Conservation (phyloP, 2,113 vertebrate species). For the Zapus hudsonius region DNA sequence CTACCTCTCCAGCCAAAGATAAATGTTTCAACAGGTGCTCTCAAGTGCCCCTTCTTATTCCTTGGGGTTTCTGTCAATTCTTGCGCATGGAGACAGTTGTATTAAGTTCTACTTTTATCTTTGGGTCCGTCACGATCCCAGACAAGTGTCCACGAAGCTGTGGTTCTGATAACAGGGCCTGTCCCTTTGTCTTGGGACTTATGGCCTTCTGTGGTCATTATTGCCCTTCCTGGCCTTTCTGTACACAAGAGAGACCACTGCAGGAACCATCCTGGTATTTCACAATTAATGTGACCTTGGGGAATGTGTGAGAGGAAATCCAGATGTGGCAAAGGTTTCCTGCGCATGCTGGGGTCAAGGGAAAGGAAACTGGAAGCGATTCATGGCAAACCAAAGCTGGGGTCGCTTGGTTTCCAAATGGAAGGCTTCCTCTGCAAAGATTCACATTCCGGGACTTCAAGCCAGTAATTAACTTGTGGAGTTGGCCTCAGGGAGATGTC, state of each 20-base stretch:
- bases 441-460: background rate
- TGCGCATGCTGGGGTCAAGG: background rate
- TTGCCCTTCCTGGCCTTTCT: accelerated
- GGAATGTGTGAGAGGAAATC: background rate
- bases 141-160: background rate
- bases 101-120: background rate
- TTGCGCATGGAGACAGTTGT: background rate
- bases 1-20: background rate
- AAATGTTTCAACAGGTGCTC: background rate
- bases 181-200: background rate
- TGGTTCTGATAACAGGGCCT: background rate
- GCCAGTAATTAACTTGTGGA: background rate
- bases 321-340: background rate
- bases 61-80: background rate
- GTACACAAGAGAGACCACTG: background rate
- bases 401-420: slow-evolving; percentile 20
- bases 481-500: background rate
- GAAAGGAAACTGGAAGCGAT: slow-evolving; percentile 45
- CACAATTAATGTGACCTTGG: background rate
- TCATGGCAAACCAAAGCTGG: background rate
- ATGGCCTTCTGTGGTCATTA: background rate
- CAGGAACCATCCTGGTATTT: background rate
- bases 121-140: background rate
- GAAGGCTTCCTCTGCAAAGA: slow-evolving; percentile 1
- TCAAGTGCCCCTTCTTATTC: background rate